phyloP scores from a whole-genome alignment of 1,140 invertebrate genomes.

The Diuraphis noxia region DNA sequence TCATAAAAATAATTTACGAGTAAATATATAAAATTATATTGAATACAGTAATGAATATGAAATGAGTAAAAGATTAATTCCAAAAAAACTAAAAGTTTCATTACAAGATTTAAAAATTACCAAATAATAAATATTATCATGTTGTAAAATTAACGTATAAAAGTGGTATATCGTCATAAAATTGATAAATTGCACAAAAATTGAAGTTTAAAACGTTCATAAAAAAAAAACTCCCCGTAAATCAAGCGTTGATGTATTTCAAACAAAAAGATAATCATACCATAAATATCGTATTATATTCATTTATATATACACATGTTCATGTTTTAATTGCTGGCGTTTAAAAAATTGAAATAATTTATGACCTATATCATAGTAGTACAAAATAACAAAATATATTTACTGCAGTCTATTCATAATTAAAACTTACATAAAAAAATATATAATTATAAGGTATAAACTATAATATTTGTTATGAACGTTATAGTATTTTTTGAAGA shows the following conservation, averaged over 20 bases:
- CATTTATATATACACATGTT: not conserved
- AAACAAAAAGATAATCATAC: not conserved
- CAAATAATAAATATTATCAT: not conserved
- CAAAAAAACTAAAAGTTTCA: not conserved
- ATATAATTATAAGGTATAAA: too few relatives aligned
- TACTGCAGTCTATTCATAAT: too few relatives aligned
- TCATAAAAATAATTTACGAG: conserved; percentile 5
- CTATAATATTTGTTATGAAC: too few relatives aligned
- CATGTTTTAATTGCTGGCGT: not conserved
- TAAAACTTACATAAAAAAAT: too few relatives aligned
- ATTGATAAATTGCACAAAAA: not conserved
- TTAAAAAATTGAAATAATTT: too few relatives aligned
- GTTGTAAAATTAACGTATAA: not conserved
- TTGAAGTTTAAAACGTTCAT: not conserved
- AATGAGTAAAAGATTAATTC: not conserved
- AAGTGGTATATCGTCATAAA: not conserved
- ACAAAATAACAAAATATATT: too few relatives aligned
- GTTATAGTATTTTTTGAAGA: too few relatives aligned
- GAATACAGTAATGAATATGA: not conserved
- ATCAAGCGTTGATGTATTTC: not conserved
- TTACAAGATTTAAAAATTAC: conserved; percentile 4
- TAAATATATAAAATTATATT: not conserved
- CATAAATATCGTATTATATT: not conserved
- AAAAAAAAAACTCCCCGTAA: not conserved
- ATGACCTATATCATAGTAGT: too few relatives aligned